phyloP scores from a whole-genome alignment of 2,113 vertebrate genomes.

The Notarius quadriscutis region DNA sequence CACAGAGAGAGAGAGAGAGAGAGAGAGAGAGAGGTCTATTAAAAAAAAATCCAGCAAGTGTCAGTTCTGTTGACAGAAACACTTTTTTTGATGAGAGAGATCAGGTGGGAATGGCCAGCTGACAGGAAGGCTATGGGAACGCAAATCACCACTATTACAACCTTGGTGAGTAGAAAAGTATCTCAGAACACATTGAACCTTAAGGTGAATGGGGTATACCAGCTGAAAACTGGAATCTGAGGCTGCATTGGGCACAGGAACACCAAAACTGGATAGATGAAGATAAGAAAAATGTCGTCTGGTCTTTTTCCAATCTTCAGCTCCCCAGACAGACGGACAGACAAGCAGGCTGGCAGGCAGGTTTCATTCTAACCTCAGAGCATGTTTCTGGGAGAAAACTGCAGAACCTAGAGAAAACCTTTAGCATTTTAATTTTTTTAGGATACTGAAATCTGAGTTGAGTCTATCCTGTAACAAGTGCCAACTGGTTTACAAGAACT shows the following conservation, averaged over 20 bases:
- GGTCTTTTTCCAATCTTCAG: no score
- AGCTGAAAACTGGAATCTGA: background rate
- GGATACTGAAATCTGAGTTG: background rate
- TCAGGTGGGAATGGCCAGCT: background rate
- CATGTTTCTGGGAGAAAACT: background rate
- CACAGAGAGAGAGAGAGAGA: no score
- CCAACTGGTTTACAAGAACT: background rate
- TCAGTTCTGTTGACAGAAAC: background rate
- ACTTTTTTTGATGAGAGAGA: background rate
- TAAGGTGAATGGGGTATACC: background rate
- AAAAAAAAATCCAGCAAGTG: no score
- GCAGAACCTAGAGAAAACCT: background rate
- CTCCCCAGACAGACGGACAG: background rate
- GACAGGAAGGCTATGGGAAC: background rate
- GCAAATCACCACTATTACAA: background rate
- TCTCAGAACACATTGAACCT: no score
- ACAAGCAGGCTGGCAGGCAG: background rate
- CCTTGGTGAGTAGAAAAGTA: background rate
- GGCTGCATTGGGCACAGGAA: background rate
- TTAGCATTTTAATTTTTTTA: background rate
- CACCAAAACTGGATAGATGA: background rate
- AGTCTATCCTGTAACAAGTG: background rate
- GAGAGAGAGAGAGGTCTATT: no score
- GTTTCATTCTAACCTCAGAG: no score
- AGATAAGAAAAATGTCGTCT: background rate